Evolutionary conservation across 1,140 invertebrate genomes (phyloP).

Genomic region (Hylaeus volcanicus): DNA sequence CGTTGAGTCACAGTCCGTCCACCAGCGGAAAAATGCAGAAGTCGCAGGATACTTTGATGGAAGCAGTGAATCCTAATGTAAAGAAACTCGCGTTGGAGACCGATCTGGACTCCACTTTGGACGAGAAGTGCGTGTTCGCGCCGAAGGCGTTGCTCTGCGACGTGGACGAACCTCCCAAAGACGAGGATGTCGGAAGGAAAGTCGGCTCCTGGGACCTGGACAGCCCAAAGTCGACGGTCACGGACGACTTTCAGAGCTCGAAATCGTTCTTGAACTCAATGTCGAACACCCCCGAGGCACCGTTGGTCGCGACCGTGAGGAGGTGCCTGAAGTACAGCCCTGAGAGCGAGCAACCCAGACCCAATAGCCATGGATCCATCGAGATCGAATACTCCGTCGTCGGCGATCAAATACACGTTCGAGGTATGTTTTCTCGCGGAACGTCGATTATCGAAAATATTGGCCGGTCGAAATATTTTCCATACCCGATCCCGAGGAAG

Average conservation of each 20-base stretch:
- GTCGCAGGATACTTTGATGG: conserved; percentile 43
- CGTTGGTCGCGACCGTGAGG: conserved; percentile 77
- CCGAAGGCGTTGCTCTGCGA: conserved; percentile 41
- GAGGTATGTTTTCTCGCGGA: conserved; percentile 67
- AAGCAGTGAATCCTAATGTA: conserved; percentile 76
- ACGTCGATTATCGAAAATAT: too few relatives aligned
- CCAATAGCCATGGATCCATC: conserved; percentile 72
- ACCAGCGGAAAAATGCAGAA: conserved; percentile 39
- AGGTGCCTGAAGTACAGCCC: conserved; percentile 79
- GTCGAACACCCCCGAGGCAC: conserved; percentile 75
- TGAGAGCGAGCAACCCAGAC: conserved; percentile 68
- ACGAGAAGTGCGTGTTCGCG: conserved; percentile 36
- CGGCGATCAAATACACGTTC: conserved; percentile 74
- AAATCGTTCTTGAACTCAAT: conserved; percentile 75
- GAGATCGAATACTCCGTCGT: conserved; percentile 76
- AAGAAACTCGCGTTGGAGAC: conserved; percentile 75
- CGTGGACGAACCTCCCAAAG: conserved; percentile 49
- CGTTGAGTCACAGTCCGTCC: conserved; percentile 64
- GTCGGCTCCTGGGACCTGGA: conserved; percentile 73
- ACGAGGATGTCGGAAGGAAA: conserved; percentile 64
- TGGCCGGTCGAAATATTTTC: too few relatives aligned
- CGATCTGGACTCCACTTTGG: conserved; percentile 72
- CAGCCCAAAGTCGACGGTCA: conserved; percentile 75
- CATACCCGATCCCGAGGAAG: too few relatives aligned
- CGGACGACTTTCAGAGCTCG: conserved; percentile 75